Percentiles rank a stretch among this genome's conserved stretches.
Conservation (phyloP, 2,113 vertebrate genomes). For the Ophiodon elongatus region DNA sequence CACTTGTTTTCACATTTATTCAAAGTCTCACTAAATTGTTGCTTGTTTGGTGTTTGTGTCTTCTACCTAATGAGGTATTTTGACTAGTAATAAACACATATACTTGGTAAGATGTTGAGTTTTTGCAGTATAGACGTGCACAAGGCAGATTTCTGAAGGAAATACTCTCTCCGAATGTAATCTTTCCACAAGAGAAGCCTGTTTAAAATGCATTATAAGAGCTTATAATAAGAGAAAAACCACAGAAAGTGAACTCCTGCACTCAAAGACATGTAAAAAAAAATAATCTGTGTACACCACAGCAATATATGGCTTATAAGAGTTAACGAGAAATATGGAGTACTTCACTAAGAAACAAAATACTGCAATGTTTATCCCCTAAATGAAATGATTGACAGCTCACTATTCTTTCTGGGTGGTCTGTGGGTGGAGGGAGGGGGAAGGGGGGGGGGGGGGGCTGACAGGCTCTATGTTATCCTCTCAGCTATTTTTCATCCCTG, state of each 20-base stretch:
- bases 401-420: slow-evolving; percentile 79
- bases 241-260: slow-evolving; percentile 20
- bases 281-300: neutral
- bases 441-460: slow-evolving; percentile 10
- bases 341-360: slow-evolving; percentile 54
- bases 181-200: neutral
- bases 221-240: neutral
- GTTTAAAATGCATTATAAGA: neutral
- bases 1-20: too few relatives aligned
- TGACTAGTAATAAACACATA: neutral
- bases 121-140: neutral
- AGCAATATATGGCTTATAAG: slow-evolving; percentile 23
- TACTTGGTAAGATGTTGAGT: neutral
- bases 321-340: slow-evolving; percentile 32
- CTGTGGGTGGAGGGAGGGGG: slow-evolving; percentile 31
- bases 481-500: slow-evolving; percentile 61
- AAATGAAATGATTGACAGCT: slow-evolving; percentile 78
- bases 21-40: neutral
- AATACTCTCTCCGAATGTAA: neutral
- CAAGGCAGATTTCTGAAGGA: neutral
- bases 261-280: neutral
- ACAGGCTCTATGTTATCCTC: slow-evolving; percentile 49
- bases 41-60: neutral
- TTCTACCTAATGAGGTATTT: neutral
- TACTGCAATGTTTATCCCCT: slow-evolving; percentile 50